Conservation (phyloP, 2,797 vertebrate species). For the Epinephelus coioides region DNA sequence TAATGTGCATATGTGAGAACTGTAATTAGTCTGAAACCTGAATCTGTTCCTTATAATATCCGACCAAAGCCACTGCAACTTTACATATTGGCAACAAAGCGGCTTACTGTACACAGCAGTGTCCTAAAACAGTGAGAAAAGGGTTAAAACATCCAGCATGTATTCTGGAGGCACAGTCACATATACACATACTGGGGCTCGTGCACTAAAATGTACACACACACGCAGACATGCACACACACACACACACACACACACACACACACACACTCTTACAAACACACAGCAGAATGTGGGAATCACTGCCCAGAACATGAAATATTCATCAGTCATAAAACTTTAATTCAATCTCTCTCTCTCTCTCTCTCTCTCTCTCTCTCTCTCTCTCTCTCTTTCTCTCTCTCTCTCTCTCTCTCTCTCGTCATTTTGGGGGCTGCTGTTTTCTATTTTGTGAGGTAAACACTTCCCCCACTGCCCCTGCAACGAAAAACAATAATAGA, state of each 20-base stretch:
- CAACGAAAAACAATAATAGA: slow-evolving; percentile 60
- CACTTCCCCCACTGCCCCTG: slow-evolving; percentile 51
- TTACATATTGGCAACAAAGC: slow-evolving; percentile 1
- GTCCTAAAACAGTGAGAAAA: slow-evolving; percentile 37
- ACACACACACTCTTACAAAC: slow-evolving; percentile 55
- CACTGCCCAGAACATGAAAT: slow-evolving; percentile 93
- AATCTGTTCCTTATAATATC: not conserved
- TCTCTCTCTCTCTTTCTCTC: slow-evolving; percentile 65
- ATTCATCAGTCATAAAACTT: slow-evolving; percentile 97
- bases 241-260: slow-evolving; percentile 37
- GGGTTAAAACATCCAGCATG: slow-evolving; percentile 62
- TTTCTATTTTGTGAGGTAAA: slow-evolving; percentile 74
- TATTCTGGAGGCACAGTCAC: slow-evolving; percentile 48
- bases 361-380: slow-evolving; percentile 63
- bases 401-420: slow-evolving; percentile 51
- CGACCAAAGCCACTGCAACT: not conserved
- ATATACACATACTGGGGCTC: slow-evolving; percentile 42
- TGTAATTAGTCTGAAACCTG: not conserved
- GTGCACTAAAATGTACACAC: slow-evolving; percentile 13
- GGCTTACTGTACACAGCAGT: not conserved
- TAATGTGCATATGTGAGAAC: too few species aligned
- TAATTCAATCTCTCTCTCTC: slow-evolving; percentile 87
- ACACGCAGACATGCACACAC: slow-evolving; percentile 20
- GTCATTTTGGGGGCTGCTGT: slow-evolving; percentile 70
- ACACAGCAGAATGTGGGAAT: slow-evolving; percentile 85